Evolutionary conservation across 2,888 invertebrate species (phyloP).

Genomic region (Napeogenes sylphis): DNA sequence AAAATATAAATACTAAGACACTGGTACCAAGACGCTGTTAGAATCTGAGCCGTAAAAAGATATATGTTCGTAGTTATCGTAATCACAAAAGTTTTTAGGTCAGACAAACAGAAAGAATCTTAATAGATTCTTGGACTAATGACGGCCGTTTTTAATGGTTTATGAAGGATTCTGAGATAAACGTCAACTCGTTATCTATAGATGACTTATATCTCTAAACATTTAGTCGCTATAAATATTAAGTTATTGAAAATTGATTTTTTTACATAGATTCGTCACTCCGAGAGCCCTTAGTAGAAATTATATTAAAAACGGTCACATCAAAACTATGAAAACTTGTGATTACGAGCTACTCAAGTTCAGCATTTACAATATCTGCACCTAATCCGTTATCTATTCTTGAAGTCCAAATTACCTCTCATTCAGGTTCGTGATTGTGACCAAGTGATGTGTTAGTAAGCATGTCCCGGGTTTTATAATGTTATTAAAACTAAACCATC

Average conservation of each 20-base stretch:
- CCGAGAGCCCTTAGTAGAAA: too few relatives aligned
- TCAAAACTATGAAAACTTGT: conserved; percentile 39
- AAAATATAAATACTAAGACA: conserved; percentile 64
- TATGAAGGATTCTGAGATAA: conserved; percentile 7
- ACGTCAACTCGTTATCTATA: conserved; percentile 1
- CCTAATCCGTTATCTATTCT: conserved; percentile 75
- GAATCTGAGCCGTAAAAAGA: conserved; percentile 48
- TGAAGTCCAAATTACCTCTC: conserved; percentile 73
- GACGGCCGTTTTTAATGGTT: too few relatives aligned
- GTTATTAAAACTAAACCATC: conserved; percentile 15
- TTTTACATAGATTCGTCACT: too few relatives aligned
- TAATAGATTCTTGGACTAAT: background rate
- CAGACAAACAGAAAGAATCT: conserved; percentile 6
- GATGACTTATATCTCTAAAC: too few relatives aligned
- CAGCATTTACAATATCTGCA: conserved; percentile 73
- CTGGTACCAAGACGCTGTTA: conserved; percentile 78
- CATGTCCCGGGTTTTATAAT: conserved; percentile 27
- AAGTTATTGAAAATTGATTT: too few relatives aligned
- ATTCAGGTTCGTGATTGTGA: conserved; percentile 42
- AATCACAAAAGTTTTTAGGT: conserved; percentile 47
- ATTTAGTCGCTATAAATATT: too few relatives aligned
- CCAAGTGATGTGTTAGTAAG: conserved; percentile 68
- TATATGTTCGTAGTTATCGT: conserved; percentile 39
- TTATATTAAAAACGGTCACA: too few relatives aligned
- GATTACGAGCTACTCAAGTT: conserved; percentile 36